Conservation (phyloP, 2,888 invertebrate species). For the Lasioglossum figueresi region DNA sequence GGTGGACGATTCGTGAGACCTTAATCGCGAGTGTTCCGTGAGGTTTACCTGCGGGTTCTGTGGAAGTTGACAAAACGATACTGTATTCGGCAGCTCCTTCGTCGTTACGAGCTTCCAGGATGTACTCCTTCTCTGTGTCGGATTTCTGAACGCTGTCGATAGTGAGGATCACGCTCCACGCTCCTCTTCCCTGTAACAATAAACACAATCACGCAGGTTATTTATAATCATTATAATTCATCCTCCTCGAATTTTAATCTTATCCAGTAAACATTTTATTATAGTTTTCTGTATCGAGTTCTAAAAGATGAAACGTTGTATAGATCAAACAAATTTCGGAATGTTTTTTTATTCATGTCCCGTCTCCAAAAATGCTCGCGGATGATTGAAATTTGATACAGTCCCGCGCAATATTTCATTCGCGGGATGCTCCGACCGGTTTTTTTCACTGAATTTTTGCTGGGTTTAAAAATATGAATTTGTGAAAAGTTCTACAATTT, state of each 20-base stretch:
- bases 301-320: too few species aligned
- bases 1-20: constrained; percentile 21
- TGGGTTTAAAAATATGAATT: background rate
- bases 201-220: background rate
- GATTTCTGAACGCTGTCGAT: constrained; percentile 89
- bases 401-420: background rate
- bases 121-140: constrained; percentile 90
- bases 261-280: too few species aligned
- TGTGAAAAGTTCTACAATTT: background rate
- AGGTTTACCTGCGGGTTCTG: constrained; percentile 86
- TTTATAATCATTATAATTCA: background rate
- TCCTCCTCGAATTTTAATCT: background rate
- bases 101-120: constrained; percentile 88
- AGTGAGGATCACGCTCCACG: constrained; percentile 88
- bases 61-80: constrained; percentile 89
- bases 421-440: too few species aligned
- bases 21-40: background rate
- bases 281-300: background rate
- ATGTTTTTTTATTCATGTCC: background rate
- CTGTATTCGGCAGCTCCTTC: constrained; percentile 88
- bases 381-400: background rate
- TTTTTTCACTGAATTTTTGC: background rate
- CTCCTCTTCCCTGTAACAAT: constrained; percentile 86
- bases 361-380: background rate
- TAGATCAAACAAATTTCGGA: background rate